Conservation (phyloP, 2,797 vertebrate species). For the Otolemur crassicaudatus region DNA sequence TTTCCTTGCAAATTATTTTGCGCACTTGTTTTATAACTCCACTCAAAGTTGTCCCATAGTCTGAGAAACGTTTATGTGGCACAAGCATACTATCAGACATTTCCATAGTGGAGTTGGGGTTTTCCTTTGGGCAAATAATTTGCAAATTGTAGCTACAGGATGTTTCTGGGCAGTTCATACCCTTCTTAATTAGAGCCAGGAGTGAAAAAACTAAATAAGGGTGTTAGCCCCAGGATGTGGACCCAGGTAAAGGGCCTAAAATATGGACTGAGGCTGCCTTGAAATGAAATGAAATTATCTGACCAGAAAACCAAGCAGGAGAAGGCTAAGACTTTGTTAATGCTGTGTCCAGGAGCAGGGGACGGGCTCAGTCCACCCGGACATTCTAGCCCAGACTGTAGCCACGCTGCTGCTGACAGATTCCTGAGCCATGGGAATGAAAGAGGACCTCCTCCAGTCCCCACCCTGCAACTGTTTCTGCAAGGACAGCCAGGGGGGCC, state of each 20-base stretch:
- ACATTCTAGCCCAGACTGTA: not conserved
- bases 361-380: not conserved
- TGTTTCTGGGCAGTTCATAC: not conserved
- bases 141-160: not conserved
- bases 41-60: not conserved
- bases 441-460: not conserved
- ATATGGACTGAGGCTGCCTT: not conserved
- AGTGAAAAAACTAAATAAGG: not conserved
- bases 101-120: not conserved
- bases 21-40: not conserved
- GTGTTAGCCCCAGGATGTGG: not conserved
- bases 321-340: not conserved
- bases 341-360: not conserved
- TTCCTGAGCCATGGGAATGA: not conserved
- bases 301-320: not conserved
- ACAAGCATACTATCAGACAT: not conserved
- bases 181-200: not conserved
- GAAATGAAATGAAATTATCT: conserved; percentile 21
- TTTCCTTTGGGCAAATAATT: conserved; percentile 5
- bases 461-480: not conserved
- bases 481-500: not conserved
- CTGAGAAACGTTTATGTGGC: not conserved
- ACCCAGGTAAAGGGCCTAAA: conserved; percentile 3
- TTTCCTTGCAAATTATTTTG: conserved; percentile 56
- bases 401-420: not conserved